Base-by-base conservation (phyloP, 2,113 vertebrate genomes). In the Pontoporia blainvillei region DNA sequence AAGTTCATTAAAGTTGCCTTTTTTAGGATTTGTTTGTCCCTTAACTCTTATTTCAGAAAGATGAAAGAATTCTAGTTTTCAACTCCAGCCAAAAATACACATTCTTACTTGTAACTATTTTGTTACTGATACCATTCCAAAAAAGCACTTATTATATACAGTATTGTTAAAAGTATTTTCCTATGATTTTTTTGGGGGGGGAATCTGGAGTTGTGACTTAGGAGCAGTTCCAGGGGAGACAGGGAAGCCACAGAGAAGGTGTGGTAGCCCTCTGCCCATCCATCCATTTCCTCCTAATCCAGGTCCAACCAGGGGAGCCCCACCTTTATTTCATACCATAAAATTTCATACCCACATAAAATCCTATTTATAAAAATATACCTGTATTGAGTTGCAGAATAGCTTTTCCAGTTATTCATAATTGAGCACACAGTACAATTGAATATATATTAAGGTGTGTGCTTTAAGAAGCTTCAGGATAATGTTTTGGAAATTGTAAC, bases 1-100 rank as follows among this genome's bases (percentile, higher is more conserved):
- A 73, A 29, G n/a, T 82, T 76, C 21, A 88, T 34, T 76, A 85
- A 52, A 90, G 57, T 61, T 17, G 23, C 8, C 9, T 83, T 87
- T 76, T 23, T 20, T 59, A 79, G 78, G 9, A n/a, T 95, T 95
- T 54, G 31, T 6, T 78, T 84, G 9, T n/a, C 36, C 76, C n/a
- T 73, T 92, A 95, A 76, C 64, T 89, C 78, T 76, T 64, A 66
- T 93, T 90, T 91, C 34, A 78, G 10, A 13, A 90, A 92, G 14
- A 90, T 86, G 12, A 81, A 52, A 71, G 91, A 82, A 46, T 92
- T 84, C 64, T 72, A 59, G n/a, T 90, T 82, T 96, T 64, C 31
- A 83, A 29, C 7, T 57, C 12, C 69, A 46, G 6, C 2, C 76
- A 72, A 39, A 71, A 20, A 67, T 34, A 20, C 34, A 76, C 29